These are phyloP conservation scores for Atethmia centrago DNA, from an alignment of 2,888 invertebrate species.

Conservation along the genomic window DNA sequence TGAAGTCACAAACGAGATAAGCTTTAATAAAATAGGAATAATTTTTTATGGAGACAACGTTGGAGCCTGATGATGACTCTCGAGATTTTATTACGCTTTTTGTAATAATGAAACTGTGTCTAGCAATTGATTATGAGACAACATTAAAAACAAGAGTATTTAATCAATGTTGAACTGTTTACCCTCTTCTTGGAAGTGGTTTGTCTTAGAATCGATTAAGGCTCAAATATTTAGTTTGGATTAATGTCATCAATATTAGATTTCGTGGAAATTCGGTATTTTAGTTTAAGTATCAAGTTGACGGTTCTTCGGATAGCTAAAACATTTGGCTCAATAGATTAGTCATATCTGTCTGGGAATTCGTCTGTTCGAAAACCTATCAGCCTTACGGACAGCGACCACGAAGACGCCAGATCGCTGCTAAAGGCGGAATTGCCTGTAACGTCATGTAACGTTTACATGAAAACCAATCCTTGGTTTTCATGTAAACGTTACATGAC, in stretches of 20 bases:
- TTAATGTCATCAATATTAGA: neutral
- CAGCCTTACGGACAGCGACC: neutral
- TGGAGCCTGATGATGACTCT: conserved; percentile 47
- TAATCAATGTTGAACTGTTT: conserved; percentile 6
- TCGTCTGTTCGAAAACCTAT: neutral
- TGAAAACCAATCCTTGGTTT: neutral
- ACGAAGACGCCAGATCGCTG: too few relatives aligned
- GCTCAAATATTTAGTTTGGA: conserved; percentile 5
- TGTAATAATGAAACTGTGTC: conserved; percentile 41
- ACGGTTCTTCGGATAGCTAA: neutral
- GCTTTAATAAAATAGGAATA: conserved; percentile 68
- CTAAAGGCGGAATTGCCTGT: neutral
- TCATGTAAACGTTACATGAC: too few relatives aligned
- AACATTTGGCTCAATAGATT: neutral
- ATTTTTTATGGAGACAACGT: conserved; percentile 57
- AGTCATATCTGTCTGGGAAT: neutral
- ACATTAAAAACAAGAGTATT: conserved; percentile 29
- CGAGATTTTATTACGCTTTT: conserved; percentile 57
- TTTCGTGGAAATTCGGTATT: neutral
- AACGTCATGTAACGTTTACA: too few relatives aligned
- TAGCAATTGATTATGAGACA: conserved; percentile 43
- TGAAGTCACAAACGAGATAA: conserved; percentile 69
- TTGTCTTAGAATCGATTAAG: neutral
- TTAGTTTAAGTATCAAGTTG: neutral
- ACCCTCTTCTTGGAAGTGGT: neutral